A percentile compares a stretch with the other conserved stretches of the same genome.
phyloP scores from a whole-genome alignment of 2,797 vertebrate species.

The Graptemys geographica region DNA sequence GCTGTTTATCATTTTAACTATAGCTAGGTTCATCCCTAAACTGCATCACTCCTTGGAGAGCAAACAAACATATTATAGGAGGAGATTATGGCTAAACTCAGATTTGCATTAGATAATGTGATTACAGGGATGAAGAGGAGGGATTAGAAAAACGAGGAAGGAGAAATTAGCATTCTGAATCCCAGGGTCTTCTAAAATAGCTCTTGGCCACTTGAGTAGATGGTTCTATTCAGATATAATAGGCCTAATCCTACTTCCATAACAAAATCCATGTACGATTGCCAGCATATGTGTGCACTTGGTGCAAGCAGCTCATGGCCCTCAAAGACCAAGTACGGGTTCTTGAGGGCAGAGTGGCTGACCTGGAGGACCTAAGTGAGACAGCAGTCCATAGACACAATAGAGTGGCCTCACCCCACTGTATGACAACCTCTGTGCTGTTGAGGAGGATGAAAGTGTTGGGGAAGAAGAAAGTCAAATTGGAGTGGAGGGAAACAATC shows the following conservation, averaged over 20 bases:
- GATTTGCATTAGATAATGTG: background rate
- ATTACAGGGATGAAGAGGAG: background rate
- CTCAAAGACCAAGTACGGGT: background rate
- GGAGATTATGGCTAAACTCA: background rate
- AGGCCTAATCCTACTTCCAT: background rate
- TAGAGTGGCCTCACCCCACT: background rate
- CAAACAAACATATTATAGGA: background rate
- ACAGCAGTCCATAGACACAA: background rate
- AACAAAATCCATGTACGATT: no score
- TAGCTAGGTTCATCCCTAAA: background rate
- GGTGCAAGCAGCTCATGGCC: background rate
- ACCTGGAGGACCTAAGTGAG: background rate
- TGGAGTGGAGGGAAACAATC: background rate
- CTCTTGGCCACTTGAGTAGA: background rate
- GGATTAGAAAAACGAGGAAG: background rate
- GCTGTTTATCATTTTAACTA: background rate
- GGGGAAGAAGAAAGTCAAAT: background rate
- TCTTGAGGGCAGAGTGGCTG: background rate
- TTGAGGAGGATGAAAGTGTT: background rate
- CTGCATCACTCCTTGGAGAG: background rate
- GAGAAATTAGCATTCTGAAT: background rate
- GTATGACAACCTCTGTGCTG: background rate
- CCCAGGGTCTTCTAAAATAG: background rate
- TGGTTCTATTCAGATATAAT: background rate
- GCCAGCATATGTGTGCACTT: background rate